phyloP scores from a whole-genome alignment of 2,888 invertebrate genomes.

The Empis stercorea region DNA sequence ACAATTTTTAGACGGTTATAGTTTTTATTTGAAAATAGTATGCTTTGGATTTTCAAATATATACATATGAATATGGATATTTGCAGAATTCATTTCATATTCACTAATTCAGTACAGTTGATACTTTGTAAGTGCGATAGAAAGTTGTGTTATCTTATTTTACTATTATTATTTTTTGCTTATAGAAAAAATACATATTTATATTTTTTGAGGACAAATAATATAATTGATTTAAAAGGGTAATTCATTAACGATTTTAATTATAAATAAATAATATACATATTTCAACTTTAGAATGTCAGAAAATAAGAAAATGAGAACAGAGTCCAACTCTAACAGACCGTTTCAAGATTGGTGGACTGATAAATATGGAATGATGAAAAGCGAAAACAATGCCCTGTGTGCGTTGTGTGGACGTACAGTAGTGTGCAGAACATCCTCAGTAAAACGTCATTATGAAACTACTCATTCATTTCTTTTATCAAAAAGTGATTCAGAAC shows the following conservation, averaged over 20 bases:
- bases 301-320: background rate
- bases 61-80: background rate
- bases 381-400: constrained; percentile 1
- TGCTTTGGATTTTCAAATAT: constrained; percentile 1
- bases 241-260: background rate
- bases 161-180: background rate
- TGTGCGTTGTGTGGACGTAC: background rate
- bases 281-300: background rate
- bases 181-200: background rate
- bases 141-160: background rate
- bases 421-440: background rate
- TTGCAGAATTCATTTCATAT: background rate
- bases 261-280: background rate
- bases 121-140: background rate
- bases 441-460: constrained; percentile 1
- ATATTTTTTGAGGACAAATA: background rate
- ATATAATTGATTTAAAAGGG: background rate
- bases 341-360: constrained; percentile 1
- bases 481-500: background rate
- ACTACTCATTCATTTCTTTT: background rate
- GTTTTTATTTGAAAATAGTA: background rate
- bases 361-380: background rate
- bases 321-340: background rate
- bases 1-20: background rate
- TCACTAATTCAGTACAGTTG: background rate